Evolutionary conservation across 2,797 vertebrate genomes (phyloP).

Genomic region (Eospalax fontanierii): DNA sequence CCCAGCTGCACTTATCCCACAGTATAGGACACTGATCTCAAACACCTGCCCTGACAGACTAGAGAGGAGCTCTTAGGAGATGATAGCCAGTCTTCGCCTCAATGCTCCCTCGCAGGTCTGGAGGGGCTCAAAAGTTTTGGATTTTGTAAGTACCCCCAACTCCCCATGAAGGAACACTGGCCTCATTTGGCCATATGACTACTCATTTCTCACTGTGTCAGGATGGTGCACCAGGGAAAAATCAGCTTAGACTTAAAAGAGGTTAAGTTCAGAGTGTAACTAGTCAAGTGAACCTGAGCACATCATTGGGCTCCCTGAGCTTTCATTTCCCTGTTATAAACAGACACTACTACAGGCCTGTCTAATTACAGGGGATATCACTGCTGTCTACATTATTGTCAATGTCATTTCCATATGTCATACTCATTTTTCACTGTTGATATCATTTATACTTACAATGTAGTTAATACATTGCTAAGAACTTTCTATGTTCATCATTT

Average conservation of each 20-base stretch:
- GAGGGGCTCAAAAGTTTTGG: too few relatives aligned
- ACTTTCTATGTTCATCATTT: not conserved
- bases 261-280: too few relatives aligned
- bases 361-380: not conserved
- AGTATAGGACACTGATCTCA: not conserved
- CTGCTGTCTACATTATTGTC: not conserved
- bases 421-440: not conserved
- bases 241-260: not conserved
- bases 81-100: not conserved
- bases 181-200: not conserved
- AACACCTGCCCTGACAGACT: not conserved
- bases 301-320: not conserved
- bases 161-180: not conserved
- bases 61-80: not conserved
- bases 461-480: not conserved
- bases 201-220: not conserved
- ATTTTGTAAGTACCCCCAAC: too few relatives aligned
- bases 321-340: too few relatives aligned
- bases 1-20: too few relatives aligned
- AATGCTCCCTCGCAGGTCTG: not conserved
- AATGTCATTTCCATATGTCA: not conserved
- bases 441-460: not conserved
- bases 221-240: not conserved
- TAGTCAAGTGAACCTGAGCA: not conserved
- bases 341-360: not conserved